These are phyloP conservation scores for Caenorhabditis panamensis DNA, from an alignment of 2,888 invertebrate species.

Conservation along the genomic window DNA sequence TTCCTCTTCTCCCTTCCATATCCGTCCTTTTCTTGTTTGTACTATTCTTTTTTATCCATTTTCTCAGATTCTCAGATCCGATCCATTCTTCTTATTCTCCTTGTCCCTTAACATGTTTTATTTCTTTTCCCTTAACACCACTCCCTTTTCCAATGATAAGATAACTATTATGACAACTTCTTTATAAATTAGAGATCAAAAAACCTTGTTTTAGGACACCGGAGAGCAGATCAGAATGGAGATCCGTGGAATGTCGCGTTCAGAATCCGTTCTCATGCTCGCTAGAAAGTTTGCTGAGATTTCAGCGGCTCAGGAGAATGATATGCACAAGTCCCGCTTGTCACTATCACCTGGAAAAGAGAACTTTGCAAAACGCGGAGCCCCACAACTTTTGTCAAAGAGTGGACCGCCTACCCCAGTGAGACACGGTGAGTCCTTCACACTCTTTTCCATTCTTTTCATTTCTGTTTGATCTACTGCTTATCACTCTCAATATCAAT, in stretches of 20 bases:
- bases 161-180: too few species aligned
- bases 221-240: slow-evolving; percentile 63
- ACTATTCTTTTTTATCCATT: slow-evolving; percentile 14
- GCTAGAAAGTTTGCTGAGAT: slow-evolving; percentile 68
- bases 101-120: not conserved
- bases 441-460: not conserved
- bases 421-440: slow-evolving; percentile 32
- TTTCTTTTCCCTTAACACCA: slow-evolving; percentile 17
- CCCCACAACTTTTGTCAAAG: slow-evolving; percentile 14
- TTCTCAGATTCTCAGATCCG: not conserved
- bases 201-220: slow-evolving; percentile 63
- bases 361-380: slow-evolving; percentile 21
- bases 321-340: slow-evolving; percentile 63
- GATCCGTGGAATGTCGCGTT: slow-evolving; percentile 64
- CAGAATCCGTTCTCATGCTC: slow-evolving; percentile 69
- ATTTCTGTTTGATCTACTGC: slow-evolving; percentile 3
- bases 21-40: slow-evolving; percentile 37
- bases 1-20: slow-evolving; percentile 2
- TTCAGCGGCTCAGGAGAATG: slow-evolving; percentile 66
- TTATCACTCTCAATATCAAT: slow-evolving; percentile 2
- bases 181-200: not conserved
- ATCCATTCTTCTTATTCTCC: not conserved
- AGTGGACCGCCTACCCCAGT: slow-evolving; percentile 58
- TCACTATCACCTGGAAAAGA: slow-evolving; percentile 61
- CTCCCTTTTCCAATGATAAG: slow-evolving; percentile 4